Conservation (phyloP, 2,888 invertebrate species). For the Sycophila texana region DNA sequence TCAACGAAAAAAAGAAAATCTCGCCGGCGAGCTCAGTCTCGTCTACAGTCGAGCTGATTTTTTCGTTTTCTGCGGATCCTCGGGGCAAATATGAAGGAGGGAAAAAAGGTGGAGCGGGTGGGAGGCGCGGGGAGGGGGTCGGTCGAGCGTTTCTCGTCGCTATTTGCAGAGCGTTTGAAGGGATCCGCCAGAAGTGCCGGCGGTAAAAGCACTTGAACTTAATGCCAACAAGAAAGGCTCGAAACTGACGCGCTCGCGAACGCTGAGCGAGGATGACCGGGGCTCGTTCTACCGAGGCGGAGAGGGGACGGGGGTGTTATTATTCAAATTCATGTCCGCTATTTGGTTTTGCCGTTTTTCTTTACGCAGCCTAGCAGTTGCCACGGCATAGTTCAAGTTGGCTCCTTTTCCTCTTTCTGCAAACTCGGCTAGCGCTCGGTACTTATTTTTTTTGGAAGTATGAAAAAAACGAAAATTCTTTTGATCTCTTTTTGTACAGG, state of each 20-base stretch:
- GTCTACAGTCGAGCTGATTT: background rate
- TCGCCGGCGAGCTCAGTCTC: background rate
- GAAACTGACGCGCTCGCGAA: constrained; percentile 40
- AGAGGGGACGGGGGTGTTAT: background rate
- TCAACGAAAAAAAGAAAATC: constrained; percentile 4
- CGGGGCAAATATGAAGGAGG: constrained; percentile 41
- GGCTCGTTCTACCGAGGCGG: too few relatives aligned
- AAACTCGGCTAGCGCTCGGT: too few relatives aligned
- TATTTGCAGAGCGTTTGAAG: constrained; percentile 52
- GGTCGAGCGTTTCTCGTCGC: constrained; percentile 17
- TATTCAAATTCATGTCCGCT: background rate
- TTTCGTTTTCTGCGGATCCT: constrained; percentile 39
- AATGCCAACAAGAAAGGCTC: constrained; percentile 55
- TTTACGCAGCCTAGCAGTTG: background rate
- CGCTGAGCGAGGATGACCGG: constrained; percentile 6
- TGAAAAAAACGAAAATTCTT: background rate
- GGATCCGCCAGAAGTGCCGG: constrained; percentile 44
- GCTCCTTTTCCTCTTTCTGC: too few relatives aligned
- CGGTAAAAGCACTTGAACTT: constrained; percentile 56
- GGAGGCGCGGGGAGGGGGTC: constrained; percentile 3
- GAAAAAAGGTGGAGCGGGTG: constrained; percentile 24
- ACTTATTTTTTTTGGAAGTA: background rate
- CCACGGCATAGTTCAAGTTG: background rate
- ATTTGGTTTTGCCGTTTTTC: background rate
- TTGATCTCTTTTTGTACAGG: too few relatives aligned